These are phyloP conservation scores for Apodemus sylvaticus DNA, from an alignment of 2,113 vertebrate species.

Conservation along the genomic window DNA sequence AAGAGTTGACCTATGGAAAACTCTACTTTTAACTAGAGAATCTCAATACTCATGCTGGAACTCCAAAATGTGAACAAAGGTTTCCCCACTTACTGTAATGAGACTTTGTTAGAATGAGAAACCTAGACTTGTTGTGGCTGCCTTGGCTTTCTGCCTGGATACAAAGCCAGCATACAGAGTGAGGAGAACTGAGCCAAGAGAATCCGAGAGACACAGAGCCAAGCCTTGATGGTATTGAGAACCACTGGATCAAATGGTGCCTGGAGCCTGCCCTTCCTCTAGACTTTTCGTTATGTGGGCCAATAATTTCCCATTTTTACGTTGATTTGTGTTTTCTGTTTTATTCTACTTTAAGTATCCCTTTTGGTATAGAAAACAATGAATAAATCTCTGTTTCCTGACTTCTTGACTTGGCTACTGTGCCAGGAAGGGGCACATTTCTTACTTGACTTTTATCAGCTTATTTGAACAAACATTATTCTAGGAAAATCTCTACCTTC, in stretches of 20 bases:
- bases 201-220: slow-evolving; percentile 9
- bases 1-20: not conserved
- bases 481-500: not conserved
- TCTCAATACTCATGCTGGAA: not conserved
- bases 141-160: slow-evolving; percentile 23
- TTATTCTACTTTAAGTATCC: not conserved
- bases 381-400: slow-evolving; percentile 21
- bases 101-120: slow-evolving; percentile 24
- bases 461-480: not conserved
- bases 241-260: not conserved
- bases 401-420: slow-evolving; percentile 7
- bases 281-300: slow-evolving; percentile 19
- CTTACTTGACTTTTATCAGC: not conserved
- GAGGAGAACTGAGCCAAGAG: slow-evolving; percentile 41
- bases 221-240: slow-evolving; percentile 22
- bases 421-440: not conserved
- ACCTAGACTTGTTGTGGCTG: not conserved
- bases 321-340: slow-evolving; percentile 54
- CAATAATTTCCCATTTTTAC: slow-evolving; percentile 24
- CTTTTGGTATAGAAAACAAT: not conserved
- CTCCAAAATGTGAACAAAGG: not conserved
- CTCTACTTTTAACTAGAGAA: not conserved
- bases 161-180: slow-evolving; percentile 18
- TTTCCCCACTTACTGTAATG: not conserved
- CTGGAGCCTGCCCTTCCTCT: not conserved